Evolutionary conservation across 1,140 invertebrate species (phyloP).

Genomic region (Drosophila elegans): DNA sequence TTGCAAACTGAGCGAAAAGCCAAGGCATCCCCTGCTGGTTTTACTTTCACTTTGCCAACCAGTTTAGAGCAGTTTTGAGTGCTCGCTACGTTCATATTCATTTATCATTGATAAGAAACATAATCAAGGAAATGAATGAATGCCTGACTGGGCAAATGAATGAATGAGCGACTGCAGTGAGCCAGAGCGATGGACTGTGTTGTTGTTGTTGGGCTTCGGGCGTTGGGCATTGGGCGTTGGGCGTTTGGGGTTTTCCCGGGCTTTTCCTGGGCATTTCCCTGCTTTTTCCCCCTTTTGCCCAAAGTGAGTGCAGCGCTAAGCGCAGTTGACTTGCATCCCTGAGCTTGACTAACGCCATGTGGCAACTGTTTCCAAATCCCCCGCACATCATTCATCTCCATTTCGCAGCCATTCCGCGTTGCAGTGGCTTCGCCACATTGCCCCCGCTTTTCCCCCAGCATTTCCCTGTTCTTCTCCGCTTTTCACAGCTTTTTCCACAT

Average conservation of each 20-base stretch:
- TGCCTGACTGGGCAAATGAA: constrained; percentile 79
- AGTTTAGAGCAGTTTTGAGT: constrained; percentile 77
- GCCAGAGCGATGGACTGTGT: constrained; percentile 7
- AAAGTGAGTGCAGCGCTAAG: constrained; percentile 55
- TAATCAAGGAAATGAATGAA: constrained; percentile 83
- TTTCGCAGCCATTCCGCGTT: constrained; percentile 35
- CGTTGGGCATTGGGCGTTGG: too few relatives aligned
- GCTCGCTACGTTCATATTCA: constrained; percentile 73
- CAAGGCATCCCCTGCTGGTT: constrained; percentile 36
- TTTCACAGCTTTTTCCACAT: constrained; percentile 29
- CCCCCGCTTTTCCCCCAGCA: neutral
- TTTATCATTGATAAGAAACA: constrained; percentile 83
- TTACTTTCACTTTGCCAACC: constrained; percentile 75
- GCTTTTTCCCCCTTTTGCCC: neutral
- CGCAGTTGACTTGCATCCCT: constrained; percentile 62
- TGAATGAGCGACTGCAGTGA: constrained; percentile 61
- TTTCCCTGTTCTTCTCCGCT: neutral
- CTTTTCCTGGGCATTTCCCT: neutral
- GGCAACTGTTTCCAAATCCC: constrained; percentile 64
- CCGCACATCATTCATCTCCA: constrained; percentile 68
- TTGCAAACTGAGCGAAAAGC: constrained; percentile 3
- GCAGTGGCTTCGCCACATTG: neutral
- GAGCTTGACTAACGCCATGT: constrained; percentile 65
- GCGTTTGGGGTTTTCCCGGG: neutral
- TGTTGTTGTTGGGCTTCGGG: neutral